Base-by-base conservation (phyloP, 1,140 invertebrate genomes). In the Paraescarpia echinospica region DNA sequence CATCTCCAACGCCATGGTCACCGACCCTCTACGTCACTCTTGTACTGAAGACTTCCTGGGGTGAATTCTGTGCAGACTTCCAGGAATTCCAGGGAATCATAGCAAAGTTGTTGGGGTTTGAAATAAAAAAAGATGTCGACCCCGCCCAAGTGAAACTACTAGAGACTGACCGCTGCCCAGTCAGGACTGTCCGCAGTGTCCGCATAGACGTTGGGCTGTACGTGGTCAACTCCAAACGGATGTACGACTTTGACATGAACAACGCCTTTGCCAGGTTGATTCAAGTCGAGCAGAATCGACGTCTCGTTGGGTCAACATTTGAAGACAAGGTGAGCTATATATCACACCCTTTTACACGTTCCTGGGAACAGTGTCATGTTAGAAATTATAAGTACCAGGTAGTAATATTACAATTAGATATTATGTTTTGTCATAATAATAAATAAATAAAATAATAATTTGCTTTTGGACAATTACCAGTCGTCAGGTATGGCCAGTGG, bases 1-100 rank as follows among this genome's bases (percentile, higher is more conserved):
- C 59, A 77, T 77, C 59, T 2, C 90, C 90, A 41, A 35, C 51
- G 22, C 35, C 34, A 51, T 51, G 22, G 51, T 12, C n/a, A 92
- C 93, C 93, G 18, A 93, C 92, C 5, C 91, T 94, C 27, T 94
- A 94, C 90, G 94, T 94, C 6, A 92, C 92, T n/a, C 92, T 95
- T 14, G 90, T 93, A 12, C 90, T 95, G 89, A 92, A 93, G 34
- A 95, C 95, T 94, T 93, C 94, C 14, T 94, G 95, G 94, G 31
- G n/a, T 27, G 94, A 94, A 34, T 95, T 95, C 93, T 95, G 95
- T 93, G 34, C 48, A 18, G 59, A 92, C 4, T 93, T 94, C 89
- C 35, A 77, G 0, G 91, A 34, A 0, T 95, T 95, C 92, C 93
- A 93, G n/a, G 88, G 90, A 34, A 93, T 94, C 33, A 93, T 95